Base-by-base conservation (phyloP, 2,797 vertebrate genomes). In the Ibycter americanus region DNA sequence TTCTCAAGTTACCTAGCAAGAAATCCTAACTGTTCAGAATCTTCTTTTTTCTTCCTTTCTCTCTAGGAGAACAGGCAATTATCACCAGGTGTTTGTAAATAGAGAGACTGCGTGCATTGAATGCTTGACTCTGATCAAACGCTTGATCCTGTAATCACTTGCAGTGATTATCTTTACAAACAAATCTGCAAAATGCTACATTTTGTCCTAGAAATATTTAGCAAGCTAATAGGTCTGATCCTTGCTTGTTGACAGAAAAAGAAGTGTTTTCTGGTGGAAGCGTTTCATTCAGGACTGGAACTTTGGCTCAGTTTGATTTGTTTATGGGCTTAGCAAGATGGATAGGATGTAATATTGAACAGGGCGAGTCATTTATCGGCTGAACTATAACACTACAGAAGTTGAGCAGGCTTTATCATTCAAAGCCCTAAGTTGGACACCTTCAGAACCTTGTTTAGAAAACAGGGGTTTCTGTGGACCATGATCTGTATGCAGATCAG, bases 321-420 rank as follows among this genome's bases (percentile, higher is more conserved):
- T 54, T 23, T 34, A 26, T 81, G 51, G 47, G 21, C 25, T 55
- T 4, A 11, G 42, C 47, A 61, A 12, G n/a, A 13, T 34, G 63
- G 47, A 31, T 14, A 36, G 58, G 54, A 29, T 2, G 0, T 1
- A 9, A 36, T 27, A 6, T 1, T 26, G 59, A 54, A 6, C 7
- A 38, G 18, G 6, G 7, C 7, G 65, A 52, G 38, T 5, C 0
- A 1, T 18, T 62, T 62, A 27, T 40, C 18, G 76, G 32, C 63
- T 44, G 61, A 70, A 36, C 42, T 1, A 0, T 11, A 34, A 8
- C 6, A 2, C n/a, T 85, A 15, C 23, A 14, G 6, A 52, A 6
- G 5, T 44, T 56, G 15, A 29, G n/a, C 26, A 16, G 54, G 16
- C 34, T 32, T 40, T 54, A 25, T 55, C 1, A 0, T 47, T 66